Base-by-base conservation (phyloP, 2,113 vertebrate genomes). In the Callocephalon fimbriatum region DNA sequence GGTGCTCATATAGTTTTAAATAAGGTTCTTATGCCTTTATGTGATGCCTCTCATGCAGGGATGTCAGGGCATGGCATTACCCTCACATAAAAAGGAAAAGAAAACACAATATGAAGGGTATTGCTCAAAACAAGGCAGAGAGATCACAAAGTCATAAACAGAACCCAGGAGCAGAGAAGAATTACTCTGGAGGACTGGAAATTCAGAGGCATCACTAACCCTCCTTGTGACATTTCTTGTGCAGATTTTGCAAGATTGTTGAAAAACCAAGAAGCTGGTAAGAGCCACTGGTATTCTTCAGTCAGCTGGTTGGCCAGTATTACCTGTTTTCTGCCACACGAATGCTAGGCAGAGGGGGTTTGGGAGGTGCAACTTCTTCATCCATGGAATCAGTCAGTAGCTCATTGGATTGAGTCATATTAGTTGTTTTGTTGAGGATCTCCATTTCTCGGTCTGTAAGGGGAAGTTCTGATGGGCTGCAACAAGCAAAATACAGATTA, bases 271-370 rank as follows among this genome's bases (percentile, higher is more conserved):
- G 8, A 42, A 44, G 47, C 6, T 58, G 44, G 17, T 51, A 31
- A 53, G 9, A 51, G 80, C 8, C 31, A 74, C 23, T 19, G 40
- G 21, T 42, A 73, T 13, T 74, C 2, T 45, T 31, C 53, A 66
- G 47, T 7, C 61, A 37, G 35, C 12, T 47, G n/a, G 14, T 5
- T 71, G 81, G 26, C 35, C 91, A 86, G 62, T 3, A 12, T 87
- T 96, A 98, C 99, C 99, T 99, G 96, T 99, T 99, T 89, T 99
- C 99, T 31, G 99, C 98, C 94, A 99, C 98, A 83, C 99, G 99
- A 58, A 99, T 98, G 92, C 99, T 99, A 37, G 99, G 99, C 79
- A 99, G 98, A 7, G 99, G 99, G 31, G 99, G 99, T 58, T 99
- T 99, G 53, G 99, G 99, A 56, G 99, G 99, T 5, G 99, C 99